Percentiles rank a stretch among this genome's conserved stretches.
Evolutionary conservation across 2,797 vertebrate genomes (phyloP).

Genomic region (Spinus pinus): DNA sequence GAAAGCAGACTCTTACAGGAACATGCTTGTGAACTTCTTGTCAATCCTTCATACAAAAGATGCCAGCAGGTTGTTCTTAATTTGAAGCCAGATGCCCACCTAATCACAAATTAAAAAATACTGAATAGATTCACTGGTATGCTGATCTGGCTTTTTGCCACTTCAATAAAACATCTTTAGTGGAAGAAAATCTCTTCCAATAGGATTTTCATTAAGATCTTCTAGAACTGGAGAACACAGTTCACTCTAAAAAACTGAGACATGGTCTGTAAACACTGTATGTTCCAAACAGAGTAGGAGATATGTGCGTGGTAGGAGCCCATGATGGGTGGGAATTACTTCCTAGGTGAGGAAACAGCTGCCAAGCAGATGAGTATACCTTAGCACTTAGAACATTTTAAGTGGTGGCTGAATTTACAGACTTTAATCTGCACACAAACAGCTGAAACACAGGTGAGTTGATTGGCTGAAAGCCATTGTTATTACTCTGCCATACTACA

Average conservation of each 20-base stretch:
- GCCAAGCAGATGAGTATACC: background rate
- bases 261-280: background rate
- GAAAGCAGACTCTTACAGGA: background rate
- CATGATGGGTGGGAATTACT: background rate
- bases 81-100: background rate
- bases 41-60: background rate
- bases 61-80: background rate
- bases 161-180: background rate
- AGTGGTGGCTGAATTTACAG: background rate
- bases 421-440: background rate
- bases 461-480: background rate
- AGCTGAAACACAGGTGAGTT: slow-evolving; percentile 3
- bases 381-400: background rate
- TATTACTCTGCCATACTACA: background rate
- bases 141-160: background rate
- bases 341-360: background rate
- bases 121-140: background rate
- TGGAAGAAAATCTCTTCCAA: background rate
- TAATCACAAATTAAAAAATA: background rate
- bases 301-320: rapidly evolving
- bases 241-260: background rate
- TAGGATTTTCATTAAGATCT: background rate
- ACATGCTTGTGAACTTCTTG: background rate
- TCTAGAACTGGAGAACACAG: background rate
- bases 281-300: background rate